phyloP scores from a whole-genome alignment of 2,113 vertebrate species.

The Chitala chitala region DNA sequence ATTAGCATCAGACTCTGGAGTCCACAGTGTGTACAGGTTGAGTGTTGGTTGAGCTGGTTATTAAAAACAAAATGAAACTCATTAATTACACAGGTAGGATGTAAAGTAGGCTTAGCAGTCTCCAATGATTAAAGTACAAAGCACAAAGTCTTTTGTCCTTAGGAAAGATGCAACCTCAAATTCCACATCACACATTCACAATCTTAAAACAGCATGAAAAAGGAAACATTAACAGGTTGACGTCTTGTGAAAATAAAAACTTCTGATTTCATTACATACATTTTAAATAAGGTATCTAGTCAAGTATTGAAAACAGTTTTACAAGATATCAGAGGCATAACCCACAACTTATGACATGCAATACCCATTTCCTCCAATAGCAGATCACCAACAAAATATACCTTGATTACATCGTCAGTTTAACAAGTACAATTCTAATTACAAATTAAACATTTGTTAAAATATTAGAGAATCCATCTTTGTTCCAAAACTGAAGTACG shows the following conservation, averaged over 20 bases:
- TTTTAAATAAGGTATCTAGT: slow-evolving; percentile 65
- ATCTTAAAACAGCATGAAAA: slow-evolving; percentile 52
- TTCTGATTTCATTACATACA: slow-evolving; percentile 53
- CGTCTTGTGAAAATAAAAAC: slow-evolving; percentile 51
- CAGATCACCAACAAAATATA: slow-evolving; percentile 41
- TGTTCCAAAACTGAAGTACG: slow-evolving; percentile 31
- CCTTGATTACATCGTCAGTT: too few relatives aligned
- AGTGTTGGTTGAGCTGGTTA: slow-evolving; percentile 53
- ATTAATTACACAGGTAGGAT: slow-evolving; percentile 37
- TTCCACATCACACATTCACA: slow-evolving; percentile 69
- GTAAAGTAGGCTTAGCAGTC: slow-evolving; percentile 35
- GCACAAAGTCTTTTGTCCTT: slow-evolving; percentile 16
- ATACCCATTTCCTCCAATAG: slow-evolving; percentile 22
- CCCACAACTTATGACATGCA: slow-evolving; percentile 39
- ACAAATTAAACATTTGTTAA: slow-evolving; percentile 66
- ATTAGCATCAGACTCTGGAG: slow-evolving; percentile 74
- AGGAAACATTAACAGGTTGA: slow-evolving; percentile 42
- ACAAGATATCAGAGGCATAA: slow-evolving; percentile 70
- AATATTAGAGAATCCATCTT: slow-evolving; percentile 17
- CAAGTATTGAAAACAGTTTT: slow-evolving; percentile 61
- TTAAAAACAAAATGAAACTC: slow-evolving; percentile 39
- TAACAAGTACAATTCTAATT: slow-evolving; percentile 50
- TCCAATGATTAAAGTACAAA: slow-evolving; percentile 44
- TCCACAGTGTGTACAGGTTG: slow-evolving; percentile 51
- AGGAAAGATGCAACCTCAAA: slow-evolving; percentile 34